Evolutionary conservation across 2,888 invertebrate genomes (phyloP).

Genomic region (Amblyjoppa fuscipennis): DNA sequence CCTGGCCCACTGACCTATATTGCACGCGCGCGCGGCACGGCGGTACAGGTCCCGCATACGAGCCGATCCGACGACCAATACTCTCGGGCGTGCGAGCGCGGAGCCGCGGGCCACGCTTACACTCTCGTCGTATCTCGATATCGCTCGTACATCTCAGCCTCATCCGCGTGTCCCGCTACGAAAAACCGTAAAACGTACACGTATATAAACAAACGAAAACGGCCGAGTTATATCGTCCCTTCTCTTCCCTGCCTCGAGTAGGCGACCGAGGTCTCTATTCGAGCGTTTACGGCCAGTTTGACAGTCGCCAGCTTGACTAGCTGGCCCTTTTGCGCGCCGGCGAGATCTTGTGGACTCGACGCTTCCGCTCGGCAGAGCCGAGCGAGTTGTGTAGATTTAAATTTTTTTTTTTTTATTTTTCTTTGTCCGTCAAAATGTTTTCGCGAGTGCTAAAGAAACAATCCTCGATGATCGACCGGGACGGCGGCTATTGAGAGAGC

Average conservation of each 20-base stretch:
- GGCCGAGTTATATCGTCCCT: neutral
- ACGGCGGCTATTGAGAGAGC: neutral
- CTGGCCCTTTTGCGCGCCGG: neutral
- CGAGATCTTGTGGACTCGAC: neutral
- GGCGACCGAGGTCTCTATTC: neutral
- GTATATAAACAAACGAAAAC: neutral
- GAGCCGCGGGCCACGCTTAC: slow-evolving; percentile 50
- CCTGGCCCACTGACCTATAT: slow-evolving; percentile 85
- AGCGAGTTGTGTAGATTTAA: neutral
- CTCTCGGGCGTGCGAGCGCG: slow-evolving; percentile 51
- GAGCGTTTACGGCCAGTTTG: neutral
- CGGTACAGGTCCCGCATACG: slow-evolving; percentile 83
- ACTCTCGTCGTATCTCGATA: slow-evolving; percentile 23
- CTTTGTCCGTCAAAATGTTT: neutral
- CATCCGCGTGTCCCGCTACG: slow-evolving; percentile 14
- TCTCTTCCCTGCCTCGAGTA: slow-evolving; percentile 1
- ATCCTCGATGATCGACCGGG: neutral
- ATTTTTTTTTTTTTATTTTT: neutral
- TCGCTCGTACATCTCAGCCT: neutral
- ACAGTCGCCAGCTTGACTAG: neutral
- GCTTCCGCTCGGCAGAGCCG: neutral
- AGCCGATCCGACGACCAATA: slow-evolving; percentile 66
- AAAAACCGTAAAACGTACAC: neutral
- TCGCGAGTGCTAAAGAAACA: neutral
- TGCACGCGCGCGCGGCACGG: slow-evolving; percentile 75